phyloP scores from a whole-genome alignment of 2,113 vertebrate species.

The Romanogobio albipinnatus region DNA sequence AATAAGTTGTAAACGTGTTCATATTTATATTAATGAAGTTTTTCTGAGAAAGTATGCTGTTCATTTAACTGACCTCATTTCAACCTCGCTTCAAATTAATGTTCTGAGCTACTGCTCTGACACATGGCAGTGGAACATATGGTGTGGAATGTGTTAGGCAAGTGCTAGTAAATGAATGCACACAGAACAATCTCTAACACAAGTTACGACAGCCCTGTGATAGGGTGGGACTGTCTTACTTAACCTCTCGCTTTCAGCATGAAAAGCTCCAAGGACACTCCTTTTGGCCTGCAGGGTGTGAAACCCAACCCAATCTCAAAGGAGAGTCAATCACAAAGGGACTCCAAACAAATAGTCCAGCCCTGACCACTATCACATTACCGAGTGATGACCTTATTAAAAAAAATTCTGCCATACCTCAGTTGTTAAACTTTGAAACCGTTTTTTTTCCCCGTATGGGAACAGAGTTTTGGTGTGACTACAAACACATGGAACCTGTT shows the following conservation, averaged over 20 bases:
- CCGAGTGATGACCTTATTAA: neutral
- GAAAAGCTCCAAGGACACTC: conserved; percentile 32
- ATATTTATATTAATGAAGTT: neutral
- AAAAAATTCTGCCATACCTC: neutral
- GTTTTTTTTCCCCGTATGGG: neutral
- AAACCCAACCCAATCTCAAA: conserved; percentile 41
- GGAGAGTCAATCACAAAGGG: conserved; percentile 28
- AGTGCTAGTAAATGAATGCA: conserved; percentile 4
- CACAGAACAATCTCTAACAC: neutral
- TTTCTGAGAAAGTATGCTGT: neutral
- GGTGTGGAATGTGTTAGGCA: conserved; percentile 6
- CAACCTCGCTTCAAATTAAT: neutral
- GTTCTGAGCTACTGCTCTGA: neutral
- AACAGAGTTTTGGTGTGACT: conserved; percentile 5
- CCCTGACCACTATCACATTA: conserved; percentile 17
- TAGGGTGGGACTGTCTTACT: conserved; percentile 14
- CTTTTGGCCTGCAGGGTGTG: conserved; percentile 20
- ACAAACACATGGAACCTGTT: conserved; percentile 29
- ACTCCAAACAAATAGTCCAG: conserved; percentile 27
- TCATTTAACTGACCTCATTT: neutral
- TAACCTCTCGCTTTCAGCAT: conserved; percentile 1
- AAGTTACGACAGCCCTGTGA: conserved; percentile 20
- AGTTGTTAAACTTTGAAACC: neutral
- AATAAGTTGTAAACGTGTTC: neutral
- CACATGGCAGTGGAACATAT: conserved; percentile 9